Conservation (phyloP, 2,888 invertebrate species). For the Doris montereyensis region DNA sequence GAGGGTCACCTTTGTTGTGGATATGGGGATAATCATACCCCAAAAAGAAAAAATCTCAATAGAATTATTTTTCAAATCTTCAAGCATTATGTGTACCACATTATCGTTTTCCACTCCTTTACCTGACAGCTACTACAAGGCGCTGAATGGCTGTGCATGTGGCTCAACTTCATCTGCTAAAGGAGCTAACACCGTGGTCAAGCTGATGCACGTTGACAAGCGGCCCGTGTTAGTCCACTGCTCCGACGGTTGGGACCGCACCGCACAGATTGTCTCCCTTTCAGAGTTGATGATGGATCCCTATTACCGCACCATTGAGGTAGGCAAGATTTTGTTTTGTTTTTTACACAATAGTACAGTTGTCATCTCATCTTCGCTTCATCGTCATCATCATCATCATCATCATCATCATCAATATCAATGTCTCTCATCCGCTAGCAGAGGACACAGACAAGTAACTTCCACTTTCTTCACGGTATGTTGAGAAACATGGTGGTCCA, state of each 20-base stretch:
- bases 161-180: conserved; percentile 89
- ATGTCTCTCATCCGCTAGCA: no score
- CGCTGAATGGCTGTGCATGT: conserved; percentile 92
- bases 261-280: conserved; percentile 95
- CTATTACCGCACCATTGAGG: conserved; percentile 92
- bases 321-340: no score
- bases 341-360: no score
- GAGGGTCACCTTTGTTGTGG: no score
- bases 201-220: conserved; percentile 81
- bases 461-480: no score
- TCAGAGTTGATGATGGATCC: conserved; percentile 94
- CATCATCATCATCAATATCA: no score
- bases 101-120: no score
- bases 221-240: conserved; percentile 97
- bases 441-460: no score
- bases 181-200: conserved; percentile 85
- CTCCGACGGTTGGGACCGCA: conserved; percentile 99
- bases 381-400: no score
- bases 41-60: neutral
- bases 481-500: no score
- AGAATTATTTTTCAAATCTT: neutral
- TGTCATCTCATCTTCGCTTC: no score
- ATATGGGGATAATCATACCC: no score
- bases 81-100: neutral
- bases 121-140: conserved; percentile 85